Base-by-base conservation (phyloP, 2,797 vertebrate genomes). In the Iguana delicatissima region DNA sequence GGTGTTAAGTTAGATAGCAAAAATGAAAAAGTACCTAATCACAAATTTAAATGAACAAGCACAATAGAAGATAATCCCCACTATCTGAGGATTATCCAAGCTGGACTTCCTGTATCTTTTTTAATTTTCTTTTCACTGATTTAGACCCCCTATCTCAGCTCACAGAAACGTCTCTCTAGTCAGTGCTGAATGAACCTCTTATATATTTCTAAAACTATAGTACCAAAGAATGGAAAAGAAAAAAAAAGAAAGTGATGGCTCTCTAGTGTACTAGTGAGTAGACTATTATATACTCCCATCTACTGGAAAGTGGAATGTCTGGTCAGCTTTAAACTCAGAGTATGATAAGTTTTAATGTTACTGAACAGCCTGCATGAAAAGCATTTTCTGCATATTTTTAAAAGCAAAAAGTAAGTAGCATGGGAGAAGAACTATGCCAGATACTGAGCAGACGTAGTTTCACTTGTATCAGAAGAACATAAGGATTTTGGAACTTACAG, bases 41-140 rank as follows among this genome's bases (percentile, higher is more conserved):
- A 29, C 55, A 86, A 86, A 42, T 92, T 88, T 84, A 85, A 93
- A 86, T 83, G 76, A 90, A 83, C 32, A 74, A 18, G 52, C 3
- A 84, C 67, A 87, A 76, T 87, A 83, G 50, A 69, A 85, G 8
- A 76, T 89, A 92, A 85, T 82, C 52, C 52, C 38, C 62, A 35
- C 46, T 80, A 52, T 79, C 2, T 90, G 81, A 80, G 4, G 62
- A 90, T 91, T 90, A 76, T 77, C 55, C 35, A 55, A 38, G 57
- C 0, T 80, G 62, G 67, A 67, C 50, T 38, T 87, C 80, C 76
- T 0, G 0, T 84, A 84, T 64, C 35, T 90, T 80, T 88, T 80
- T 67, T 4, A 55, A 86, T 72, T 84, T 86, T 76, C n/a, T 79
- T 85, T 86, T 84, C 52, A 8, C 42, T 80, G 76, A 6, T 81